Evolutionary conservation across 2,113 vertebrate species (phyloP), one percentile per base, ranked within the genome.

Genomic region (Nibea albiflora): DNA sequence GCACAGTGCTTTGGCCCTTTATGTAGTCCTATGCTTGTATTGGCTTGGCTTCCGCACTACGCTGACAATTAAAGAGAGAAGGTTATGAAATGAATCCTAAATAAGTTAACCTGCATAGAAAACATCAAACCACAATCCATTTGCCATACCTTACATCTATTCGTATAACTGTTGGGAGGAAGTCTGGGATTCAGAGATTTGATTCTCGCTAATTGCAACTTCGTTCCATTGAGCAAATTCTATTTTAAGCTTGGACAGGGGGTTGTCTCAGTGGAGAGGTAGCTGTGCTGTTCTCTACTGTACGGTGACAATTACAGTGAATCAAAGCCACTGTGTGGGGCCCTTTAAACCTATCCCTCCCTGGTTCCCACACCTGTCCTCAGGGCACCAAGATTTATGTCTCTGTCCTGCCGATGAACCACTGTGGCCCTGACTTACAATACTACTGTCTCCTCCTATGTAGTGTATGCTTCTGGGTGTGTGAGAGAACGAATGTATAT

Each of bases 381-480:
- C 9, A 31, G 85, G 77, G 85, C 87, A 76, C 65, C 57, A 92
- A 94, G 93, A 94, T 94, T 92, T 92, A 94, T 93, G 90, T 90
- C 70, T 82, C 81, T 91, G 92, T 94, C 92, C 77, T 49, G 57
- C 75, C 39, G 65, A 64, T 79, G 78, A 79, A 90, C 82, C 39
- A 3, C 85, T 69, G 80, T 75, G 78, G 73, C 78, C 58, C 46
- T 60, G 44, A 54, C 44, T 86, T 79, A 64, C 61, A 73, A 69
- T 62, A 49, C 49, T 11, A 28, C 58, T 76, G 76, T 80, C 50
- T 76, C 20, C 68, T 74, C 28, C 61, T 62, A 9, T 80, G 73
- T n/a, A 20, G 57, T 50, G 46, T 66, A 44, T 61, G 69, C 52
- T 77, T 75, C 81, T 81, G 79, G 22, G 72, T 87, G 76, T 87